Conservation (phyloP, 2,888 invertebrate species). For the Tachina grossa region DNA sequence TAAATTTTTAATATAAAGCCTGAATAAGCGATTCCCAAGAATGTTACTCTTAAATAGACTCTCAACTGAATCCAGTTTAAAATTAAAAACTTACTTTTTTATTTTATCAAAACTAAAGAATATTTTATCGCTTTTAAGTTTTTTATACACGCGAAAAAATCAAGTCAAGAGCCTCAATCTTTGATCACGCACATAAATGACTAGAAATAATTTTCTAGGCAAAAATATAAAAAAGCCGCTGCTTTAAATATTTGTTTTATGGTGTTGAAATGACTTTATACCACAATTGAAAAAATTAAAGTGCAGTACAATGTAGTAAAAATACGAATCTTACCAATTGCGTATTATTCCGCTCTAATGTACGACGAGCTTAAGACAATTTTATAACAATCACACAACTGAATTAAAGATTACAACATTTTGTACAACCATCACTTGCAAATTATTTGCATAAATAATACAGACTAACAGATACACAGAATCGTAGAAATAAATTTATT, state of each 20-base stretch:
- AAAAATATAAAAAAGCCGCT: no score
- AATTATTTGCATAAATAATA: constrained; percentile 52
- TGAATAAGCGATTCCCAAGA: no score
- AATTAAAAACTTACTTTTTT: no score
- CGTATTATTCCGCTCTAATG: constrained; percentile 35
- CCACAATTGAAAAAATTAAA: background rate
- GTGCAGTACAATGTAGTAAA: background rate
- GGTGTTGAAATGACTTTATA: background rate
- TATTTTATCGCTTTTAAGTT: background rate
- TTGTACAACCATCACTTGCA: constrained; percentile 41
- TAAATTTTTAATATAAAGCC: no score
- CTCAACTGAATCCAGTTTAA: no score
- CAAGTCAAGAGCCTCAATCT: background rate
- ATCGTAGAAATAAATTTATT: background rate
- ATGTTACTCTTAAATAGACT: no score
- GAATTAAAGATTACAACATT: constrained; percentile 53
- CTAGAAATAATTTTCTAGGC: no score
- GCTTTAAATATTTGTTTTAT: background rate
- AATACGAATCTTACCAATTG: background rate
- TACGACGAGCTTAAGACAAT: constrained; percentile 3
- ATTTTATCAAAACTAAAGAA: background rate
- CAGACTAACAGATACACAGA: constrained; percentile 7
- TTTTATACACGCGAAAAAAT: background rate
- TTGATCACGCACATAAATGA: background rate
- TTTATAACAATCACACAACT: constrained; percentile 46